These are phyloP conservation scores for Epinotia demarniana DNA, from an alignment of 2,888 invertebrate genomes.

Conservation along the genomic window DNA sequence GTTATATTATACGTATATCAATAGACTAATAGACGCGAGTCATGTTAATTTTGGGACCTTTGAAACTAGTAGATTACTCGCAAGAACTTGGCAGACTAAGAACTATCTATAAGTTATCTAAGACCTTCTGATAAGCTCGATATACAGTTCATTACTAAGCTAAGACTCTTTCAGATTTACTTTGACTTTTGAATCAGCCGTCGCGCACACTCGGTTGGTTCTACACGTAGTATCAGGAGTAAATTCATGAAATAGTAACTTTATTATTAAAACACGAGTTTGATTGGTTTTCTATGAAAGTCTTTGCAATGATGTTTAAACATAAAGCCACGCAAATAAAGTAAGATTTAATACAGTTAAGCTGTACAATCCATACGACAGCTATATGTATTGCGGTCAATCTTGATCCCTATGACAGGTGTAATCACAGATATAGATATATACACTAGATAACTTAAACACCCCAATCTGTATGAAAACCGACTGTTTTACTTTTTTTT, in stretches of 20 bases:
- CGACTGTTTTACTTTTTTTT: too few species aligned
- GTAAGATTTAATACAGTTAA: not conserved
- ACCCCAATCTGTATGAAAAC: too few species aligned
- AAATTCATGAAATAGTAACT: not conserved
- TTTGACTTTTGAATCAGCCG: not conserved
- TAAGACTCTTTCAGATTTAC: not conserved
- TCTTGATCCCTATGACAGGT: too few species aligned
- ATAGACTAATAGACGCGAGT: slow-evolving; percentile 13
- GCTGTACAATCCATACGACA: too few species aligned
- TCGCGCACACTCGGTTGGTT: too few species aligned
- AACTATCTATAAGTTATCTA: slow-evolving; percentile 28
- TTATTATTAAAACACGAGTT: not conserved
- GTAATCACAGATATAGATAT: too few species aligned
- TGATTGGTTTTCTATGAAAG: not conserved
- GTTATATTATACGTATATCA: not conserved
- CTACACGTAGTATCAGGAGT: too few species aligned
- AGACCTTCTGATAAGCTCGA: slow-evolving; percentile 13
- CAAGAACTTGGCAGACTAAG: slow-evolving; percentile 29
- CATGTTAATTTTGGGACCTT: slow-evolving; percentile 28
- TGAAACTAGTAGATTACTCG: slow-evolving; percentile 27
- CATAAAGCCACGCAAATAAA: not conserved
- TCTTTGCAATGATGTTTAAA: not conserved
- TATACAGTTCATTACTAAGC: slow-evolving; percentile 14
- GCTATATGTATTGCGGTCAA: too few species aligned
- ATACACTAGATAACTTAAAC: too few species aligned